Percentiles rank a stretch among this genome's conserved stretches.
These are phyloP conservation scores for Drosophila kanekoi DNA, from an alignment of 2,888 invertebrate species.

Conservation along the genomic window DNA sequence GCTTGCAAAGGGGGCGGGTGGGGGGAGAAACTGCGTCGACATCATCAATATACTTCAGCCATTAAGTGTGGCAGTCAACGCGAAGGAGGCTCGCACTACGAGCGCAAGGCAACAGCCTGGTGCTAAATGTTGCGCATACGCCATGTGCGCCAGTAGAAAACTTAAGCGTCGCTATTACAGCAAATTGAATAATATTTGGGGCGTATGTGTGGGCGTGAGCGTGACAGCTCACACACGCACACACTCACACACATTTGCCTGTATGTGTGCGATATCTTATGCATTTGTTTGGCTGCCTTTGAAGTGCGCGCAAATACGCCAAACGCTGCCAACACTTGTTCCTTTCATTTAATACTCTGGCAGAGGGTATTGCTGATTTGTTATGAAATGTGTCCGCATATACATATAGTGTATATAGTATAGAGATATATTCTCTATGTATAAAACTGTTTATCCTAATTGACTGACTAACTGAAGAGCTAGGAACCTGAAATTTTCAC, in stretches of 20 bases:
- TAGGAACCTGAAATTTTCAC: too few species aligned
- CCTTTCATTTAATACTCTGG: slow-evolving; percentile 18
- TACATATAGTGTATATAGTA: too few species aligned
- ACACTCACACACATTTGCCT: slow-evolving; percentile 18
- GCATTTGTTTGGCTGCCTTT: slow-evolving; percentile 76
- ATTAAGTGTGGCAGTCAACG: slow-evolving; percentile 54
- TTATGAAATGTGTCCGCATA: background rate
- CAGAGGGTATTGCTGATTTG: background rate
- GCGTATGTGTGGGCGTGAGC: slow-evolving; percentile 16
- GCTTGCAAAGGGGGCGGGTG: background rate
- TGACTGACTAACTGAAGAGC: too few species aligned
- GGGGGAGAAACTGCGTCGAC: slow-evolving; percentile 38
- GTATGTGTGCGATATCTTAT: slow-evolving; percentile 56
- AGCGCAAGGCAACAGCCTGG: slow-evolving; percentile 7
- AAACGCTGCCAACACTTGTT: slow-evolving; percentile 54
- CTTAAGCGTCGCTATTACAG: slow-evolving; percentile 75
- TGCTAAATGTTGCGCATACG: slow-evolving; percentile 71
- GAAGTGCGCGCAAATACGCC: slow-evolving; percentile 62
- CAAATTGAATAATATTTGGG: slow-evolving; percentile 76
- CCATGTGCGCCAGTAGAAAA: slow-evolving; percentile 57
- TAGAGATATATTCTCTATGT: too few species aligned
- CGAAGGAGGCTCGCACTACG: slow-evolving; percentile 14
- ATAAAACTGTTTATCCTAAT: too few species aligned
- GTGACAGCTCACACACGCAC: slow-evolving; percentile 1
- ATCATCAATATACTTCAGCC: slow-evolving; percentile 75